Base-by-base conservation (phyloP, 2,113 vertebrate genomes). In the Bucco capensis region DNA sequence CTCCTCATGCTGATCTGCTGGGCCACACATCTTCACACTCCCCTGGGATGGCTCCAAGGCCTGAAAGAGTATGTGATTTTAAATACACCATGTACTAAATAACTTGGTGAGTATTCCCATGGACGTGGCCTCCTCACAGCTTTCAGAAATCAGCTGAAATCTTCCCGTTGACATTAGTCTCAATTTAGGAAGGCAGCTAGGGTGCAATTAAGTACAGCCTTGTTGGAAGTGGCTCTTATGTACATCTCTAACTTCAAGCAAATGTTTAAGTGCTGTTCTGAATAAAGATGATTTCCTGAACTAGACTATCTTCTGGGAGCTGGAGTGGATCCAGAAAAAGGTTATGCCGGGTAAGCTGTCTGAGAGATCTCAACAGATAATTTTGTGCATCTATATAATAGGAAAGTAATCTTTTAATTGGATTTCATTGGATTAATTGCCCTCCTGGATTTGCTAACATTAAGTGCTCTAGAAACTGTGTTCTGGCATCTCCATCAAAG, bases 261-360 rank as follows among this genome's bases (percentile, higher is more conserved):
- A 54, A 23, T 56, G 71, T 66, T 69, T 53, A 60, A 81, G 77
- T 30, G 8, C 61, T 83, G n/a, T 31, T 92, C 64, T 14, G 28
- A 77, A 66, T 60, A 1, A 62, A 86, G 83, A 71, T 38, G 61
- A 75, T 90, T 93, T 93, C 73, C 92, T 84, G 83, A 93, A 69
- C 89, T 3, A 4, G 38, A 75, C 69, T 51, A 42, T 92, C 76
- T 1, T 3, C 72, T 73, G 53, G 65, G 77, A 92, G 73, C 61
- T 94, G 93, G 91, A 95, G 83, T 2, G 22, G 33, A 61, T 82
- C 89, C 93, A 91, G 74, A 54, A 24, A 58, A 56, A 74, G 65
- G 84, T 92, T 92, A 90, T 84, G 53, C 93, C 19, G 31, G 77
- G 91, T 90, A 60, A 94, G 70, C 57, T 78, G 80, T 86, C 91